A percentile compares a stretch with the other conserved stretches of the same genome.
These are phyloP conservation scores for Philypnodon macrostomus DNA, from an alignment of 2,797 vertebrate species.

Conservation along the genomic window DNA sequence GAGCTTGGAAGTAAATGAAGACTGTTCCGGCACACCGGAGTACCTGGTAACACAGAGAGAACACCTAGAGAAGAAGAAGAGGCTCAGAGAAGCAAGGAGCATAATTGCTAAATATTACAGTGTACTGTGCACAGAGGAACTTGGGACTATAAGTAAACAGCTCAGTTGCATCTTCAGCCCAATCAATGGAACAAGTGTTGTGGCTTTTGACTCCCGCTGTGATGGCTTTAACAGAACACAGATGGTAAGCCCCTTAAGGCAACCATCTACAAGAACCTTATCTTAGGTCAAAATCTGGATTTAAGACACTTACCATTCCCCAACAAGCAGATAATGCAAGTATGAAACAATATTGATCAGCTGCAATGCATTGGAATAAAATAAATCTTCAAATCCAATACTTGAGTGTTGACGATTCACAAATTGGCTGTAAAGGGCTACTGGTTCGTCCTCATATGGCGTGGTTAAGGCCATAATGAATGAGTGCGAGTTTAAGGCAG, in stretches of 20 bases:
- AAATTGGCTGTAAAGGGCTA: conserved; percentile 17
- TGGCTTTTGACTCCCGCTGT: conserved; percentile 38
- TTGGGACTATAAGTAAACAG: neutral
- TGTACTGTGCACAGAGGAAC: neutral
- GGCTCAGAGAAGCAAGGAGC: too few relatives aligned
- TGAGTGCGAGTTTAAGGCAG: conserved; percentile 17
- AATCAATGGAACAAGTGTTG: conserved; percentile 26
- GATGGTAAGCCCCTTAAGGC: conserved; percentile 56
- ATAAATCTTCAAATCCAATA: conserved; percentile 1
- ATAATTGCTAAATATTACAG: too few relatives aligned
- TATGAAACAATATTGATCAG: conserved; percentile 27
- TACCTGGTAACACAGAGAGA: too few relatives aligned
- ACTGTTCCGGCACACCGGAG: too few relatives aligned
- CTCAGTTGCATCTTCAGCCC: conserved; percentile 5
- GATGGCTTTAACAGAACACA: conserved; percentile 73
- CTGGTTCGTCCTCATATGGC: conserved; percentile 20
- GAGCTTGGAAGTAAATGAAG: too few relatives aligned
- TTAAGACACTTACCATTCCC: conserved; percentile 34
- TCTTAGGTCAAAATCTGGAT: conserved; percentile 49
- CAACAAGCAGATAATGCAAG: conserved; percentile 23
- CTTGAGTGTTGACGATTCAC: conserved; percentile 6
- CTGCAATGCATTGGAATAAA: too few relatives aligned
- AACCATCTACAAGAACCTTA: conserved; percentile 48
- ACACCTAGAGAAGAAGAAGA: too few relatives aligned
- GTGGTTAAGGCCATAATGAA: conserved; percentile 18